phyloP scores from a whole-genome alignment of 2,113 vertebrate genomes.

The Gallinago media region DNA sequence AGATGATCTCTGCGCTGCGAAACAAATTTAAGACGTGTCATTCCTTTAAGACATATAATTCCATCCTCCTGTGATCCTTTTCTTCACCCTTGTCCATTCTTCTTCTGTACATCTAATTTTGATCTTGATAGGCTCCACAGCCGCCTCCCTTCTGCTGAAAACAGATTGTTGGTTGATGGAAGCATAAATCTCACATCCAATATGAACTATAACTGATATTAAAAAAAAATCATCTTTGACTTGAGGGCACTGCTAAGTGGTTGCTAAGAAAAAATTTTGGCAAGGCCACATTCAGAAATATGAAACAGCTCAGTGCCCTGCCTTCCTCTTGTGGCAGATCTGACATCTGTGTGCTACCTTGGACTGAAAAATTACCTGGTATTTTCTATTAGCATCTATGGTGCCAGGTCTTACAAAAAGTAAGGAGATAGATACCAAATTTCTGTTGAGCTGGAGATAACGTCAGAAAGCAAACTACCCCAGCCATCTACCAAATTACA shows the following conservation, averaged over 20 bases:
- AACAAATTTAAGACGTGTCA: neutral
- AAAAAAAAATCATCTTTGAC: neutral
- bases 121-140: neutral
- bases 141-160: neutral
- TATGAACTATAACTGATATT: neutral
- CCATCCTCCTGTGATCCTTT: neutral
- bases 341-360: neutral
- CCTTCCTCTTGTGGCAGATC: neutral
- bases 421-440: neutral
- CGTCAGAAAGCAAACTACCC: neutral
- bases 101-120: neutral
- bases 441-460: neutral
- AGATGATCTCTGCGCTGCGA: neutral
- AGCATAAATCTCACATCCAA: neutral
- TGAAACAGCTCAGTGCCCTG: neutral
- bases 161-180: neutral
- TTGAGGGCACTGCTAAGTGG: neutral
- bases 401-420: neutral
- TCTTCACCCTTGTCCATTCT: neutral
- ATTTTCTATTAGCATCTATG: neutral
- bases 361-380: neutral
- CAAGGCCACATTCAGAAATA: neutral
- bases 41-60: neutral
- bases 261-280: neutral
- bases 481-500: neutral